Percentiles rank a stretch among this genome's conserved stretches.
Evolutionary conservation across 2,113 vertebrate genomes (phyloP).

Genomic region (Menura novaehollandiae): DNA sequence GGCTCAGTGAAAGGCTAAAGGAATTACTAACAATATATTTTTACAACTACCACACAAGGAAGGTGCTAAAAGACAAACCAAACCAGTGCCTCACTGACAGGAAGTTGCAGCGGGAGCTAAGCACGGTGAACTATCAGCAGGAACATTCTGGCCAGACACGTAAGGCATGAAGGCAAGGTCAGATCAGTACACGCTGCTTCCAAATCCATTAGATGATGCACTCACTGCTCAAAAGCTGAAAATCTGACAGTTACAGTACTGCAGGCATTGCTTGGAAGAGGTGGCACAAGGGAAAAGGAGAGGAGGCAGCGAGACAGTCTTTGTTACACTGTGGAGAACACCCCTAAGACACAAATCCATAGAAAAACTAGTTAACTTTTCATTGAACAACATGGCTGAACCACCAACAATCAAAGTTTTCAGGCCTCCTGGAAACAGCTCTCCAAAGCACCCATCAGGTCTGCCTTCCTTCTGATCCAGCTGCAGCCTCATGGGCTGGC

Average conservation of each 20-base stretch:
- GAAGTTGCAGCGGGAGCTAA: neutral
- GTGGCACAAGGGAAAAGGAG: neutral
- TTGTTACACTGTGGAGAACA: neutral
- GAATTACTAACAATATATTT: neutral
- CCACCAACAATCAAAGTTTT: neutral
- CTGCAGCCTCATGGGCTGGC: accelerated
- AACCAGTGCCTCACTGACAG: neutral
- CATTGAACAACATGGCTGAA: neutral
- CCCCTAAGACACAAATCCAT: neutral
- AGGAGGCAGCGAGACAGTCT: neutral
- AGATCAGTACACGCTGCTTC: accelerated
- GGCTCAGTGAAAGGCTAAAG: neutral
- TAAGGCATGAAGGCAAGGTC: neutral
- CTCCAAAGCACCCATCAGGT: neutral
- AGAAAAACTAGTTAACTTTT: neutral
- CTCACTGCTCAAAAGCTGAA: neutral
- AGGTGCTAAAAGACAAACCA: neutral
- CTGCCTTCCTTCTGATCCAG: neutral
- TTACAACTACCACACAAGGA: neutral
- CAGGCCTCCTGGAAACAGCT: neutral
- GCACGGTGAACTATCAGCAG: neutral
- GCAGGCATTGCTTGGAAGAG: neutral
- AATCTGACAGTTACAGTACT: neutral
- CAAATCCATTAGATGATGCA: neutral
- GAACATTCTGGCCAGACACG: neutral